Base-by-base conservation (phyloP, 2,113 vertebrate species). In the Aleadryas rufinucha region DNA sequence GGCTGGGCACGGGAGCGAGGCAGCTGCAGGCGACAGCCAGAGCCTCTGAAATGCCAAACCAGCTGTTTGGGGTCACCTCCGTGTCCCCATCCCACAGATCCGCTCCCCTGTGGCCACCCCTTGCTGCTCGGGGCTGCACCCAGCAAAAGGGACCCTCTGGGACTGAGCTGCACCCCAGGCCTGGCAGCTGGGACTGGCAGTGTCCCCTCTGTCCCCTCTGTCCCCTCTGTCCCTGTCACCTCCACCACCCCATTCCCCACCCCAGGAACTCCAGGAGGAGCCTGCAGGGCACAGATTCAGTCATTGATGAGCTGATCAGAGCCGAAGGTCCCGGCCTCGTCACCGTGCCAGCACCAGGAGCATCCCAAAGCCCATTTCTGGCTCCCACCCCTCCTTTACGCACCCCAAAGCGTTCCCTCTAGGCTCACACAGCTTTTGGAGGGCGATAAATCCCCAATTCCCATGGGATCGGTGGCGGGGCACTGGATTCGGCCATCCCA, bases 101-200 rank as follows among this genome's bases (percentile, higher is more conserved):
- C 3, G 17, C 49, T 44, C 27, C 54, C 35, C 61, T 21, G 26
- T 0, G 3, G 15, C 24, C 7, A 2, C 15, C 12, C 30, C 3
- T 1, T 23, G 0, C 2, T 20, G n/a, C 47, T 44, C 4, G 1
- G 77, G 50, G 63, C 21, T 49, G 59, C 16, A 8, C 11, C 56
- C 33, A 24, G 17, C 41, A 10, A 4, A 4, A 20, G 75, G 52
- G 28, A 57, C 35, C 41, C 35, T 5, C 53, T 4, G 2, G 10
- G 64, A 30, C 47, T 4, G 47, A 37, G 71, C 70, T 42, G 63
- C 8, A 3, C 7, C 44, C 50, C 3, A 1, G 47, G 2, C 39
- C 70, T 39, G 11, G 13, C 37, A 66, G 45, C 23, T 13, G 7
- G 8, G 54, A 5, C 47, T 60, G 15, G 14, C 22, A 1, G 10